Conservation (phyloP, 2,113 vertebrate species). For the Cariama cristata region DNA sequence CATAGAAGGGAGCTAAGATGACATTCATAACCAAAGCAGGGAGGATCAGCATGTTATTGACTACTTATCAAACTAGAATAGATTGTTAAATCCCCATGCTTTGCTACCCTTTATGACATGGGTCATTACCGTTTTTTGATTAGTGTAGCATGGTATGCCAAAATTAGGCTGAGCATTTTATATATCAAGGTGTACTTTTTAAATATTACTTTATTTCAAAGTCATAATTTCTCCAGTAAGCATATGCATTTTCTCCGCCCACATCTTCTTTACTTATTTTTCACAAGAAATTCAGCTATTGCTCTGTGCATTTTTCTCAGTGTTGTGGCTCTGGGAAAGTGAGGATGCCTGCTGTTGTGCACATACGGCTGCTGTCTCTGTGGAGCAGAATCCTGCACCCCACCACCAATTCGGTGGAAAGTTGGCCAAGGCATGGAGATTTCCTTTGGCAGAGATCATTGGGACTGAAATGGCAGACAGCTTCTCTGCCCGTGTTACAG, state of each 20-base stretch:
- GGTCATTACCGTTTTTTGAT: background rate
- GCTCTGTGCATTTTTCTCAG: background rate
- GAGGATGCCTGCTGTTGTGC: background rate
- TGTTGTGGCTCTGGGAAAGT: background rate
- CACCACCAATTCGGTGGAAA: accelerated
- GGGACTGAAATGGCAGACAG: background rate
- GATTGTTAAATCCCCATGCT: background rate
- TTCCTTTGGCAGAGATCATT: background rate
- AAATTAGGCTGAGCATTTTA: background rate
- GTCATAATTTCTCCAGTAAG: background rate
- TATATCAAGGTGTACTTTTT: background rate
- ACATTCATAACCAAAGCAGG: background rate
- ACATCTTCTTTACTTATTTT: background rate
- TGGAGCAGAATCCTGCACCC: background rate
- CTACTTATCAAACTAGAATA: background rate
- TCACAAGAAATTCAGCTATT: background rate
- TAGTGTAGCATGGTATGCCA: background rate
- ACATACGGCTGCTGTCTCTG: background rate
- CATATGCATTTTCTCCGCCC: background rate
- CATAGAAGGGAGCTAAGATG: background rate
- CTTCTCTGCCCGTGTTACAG: background rate
- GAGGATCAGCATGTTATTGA: background rate
- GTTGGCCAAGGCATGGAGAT: background rate
- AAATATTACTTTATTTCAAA: background rate
- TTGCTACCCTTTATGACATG: background rate